Conservation (phyloP, 2,888 invertebrate species). For the Perizoma flavofasciatum region DNA sequence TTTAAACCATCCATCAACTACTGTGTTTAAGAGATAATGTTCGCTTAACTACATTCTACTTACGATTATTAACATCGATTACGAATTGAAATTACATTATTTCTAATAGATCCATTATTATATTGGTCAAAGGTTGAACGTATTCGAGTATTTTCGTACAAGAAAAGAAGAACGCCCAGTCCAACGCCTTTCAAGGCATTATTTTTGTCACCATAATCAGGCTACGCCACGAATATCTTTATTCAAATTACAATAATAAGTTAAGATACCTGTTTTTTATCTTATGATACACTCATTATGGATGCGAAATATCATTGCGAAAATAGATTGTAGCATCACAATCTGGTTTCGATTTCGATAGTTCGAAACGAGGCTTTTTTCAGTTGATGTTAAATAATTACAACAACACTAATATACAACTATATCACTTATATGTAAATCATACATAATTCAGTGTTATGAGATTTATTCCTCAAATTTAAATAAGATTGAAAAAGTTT, state of each 20-base stretch:
- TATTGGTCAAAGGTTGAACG: conserved; percentile 14
- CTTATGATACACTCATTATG: conserved; percentile 6
- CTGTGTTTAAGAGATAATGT: no score
- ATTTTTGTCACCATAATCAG: conserved; percentile 8
- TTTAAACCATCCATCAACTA: no score
- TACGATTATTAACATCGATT: no score
- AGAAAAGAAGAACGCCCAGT: background rate
- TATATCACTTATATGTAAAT: no score
- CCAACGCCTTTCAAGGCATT: conserved; percentile 1
- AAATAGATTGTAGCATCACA: background rate
- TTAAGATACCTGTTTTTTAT: conserved; percentile 22
- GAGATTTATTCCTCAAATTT: no score
- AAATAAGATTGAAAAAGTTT: no score
- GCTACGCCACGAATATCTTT: conserved; percentile 17
- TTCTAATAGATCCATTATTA: conserved; percentile 11
- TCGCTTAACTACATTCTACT: no score
- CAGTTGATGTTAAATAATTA: no score
- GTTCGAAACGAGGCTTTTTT: no score
- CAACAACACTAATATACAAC: no score
- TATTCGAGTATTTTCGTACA: background rate
- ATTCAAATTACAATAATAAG: conserved; percentile 24
- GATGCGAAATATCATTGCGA: conserved; percentile 4
- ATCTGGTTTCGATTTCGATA: background rate
- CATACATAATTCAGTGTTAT: no score
- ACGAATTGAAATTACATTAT: no score